Base-by-base conservation (phyloP, 1,140 invertebrate genomes). In the Halotydeus destructor region DNA sequence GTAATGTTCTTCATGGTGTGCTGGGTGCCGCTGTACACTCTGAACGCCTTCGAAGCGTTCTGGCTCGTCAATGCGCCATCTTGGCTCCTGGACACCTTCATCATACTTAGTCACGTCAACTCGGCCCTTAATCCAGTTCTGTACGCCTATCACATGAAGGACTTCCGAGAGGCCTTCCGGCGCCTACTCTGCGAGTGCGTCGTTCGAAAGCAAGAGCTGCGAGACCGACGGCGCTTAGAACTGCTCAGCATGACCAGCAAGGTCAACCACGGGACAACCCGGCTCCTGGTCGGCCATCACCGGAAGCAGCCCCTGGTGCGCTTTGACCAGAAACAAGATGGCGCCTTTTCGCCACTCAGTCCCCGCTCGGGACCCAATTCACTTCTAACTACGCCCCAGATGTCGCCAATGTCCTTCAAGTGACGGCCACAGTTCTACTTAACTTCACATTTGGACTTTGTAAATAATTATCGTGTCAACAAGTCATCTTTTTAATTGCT, bases 1-100 rank as follows among this genome's bases (percentile, higher is more conserved):
- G 82, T 89, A 1, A 60, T 79, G 26, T 85, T 86, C 61, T 89
- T 89, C 62, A 80, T 86, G 60, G 67, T 86, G 34, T 86, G 81
- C 55, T 89, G 83, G 82, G 78, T 88, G 37, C 82, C 82, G 0
- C 63, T 89, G 3, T 86, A 88, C 60, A 85, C 80, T 21, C 79
- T 85, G 47, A 88, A 89, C 58, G 83, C 78, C 50, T 67, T 85
- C 14, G 70, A 78, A 55, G 79, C 79, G 1, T 84, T 84, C 55
- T 76, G 73, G 51, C 53, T 67, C 2, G 74, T 75, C 51, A 56
- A 69, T 37, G 71, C 79, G 22, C 70, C 72, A 46, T 18, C 36
- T 0, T 61, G 69, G 6, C 53, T 82, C n/a, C 70, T 79, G 31
- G 69, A 81, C 32, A 74, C 75, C 48, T 78, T 77, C 53, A 86